Conservation (phyloP, 2,113 vertebrate genomes). For the Beaufortia kweichowensis region DNA sequence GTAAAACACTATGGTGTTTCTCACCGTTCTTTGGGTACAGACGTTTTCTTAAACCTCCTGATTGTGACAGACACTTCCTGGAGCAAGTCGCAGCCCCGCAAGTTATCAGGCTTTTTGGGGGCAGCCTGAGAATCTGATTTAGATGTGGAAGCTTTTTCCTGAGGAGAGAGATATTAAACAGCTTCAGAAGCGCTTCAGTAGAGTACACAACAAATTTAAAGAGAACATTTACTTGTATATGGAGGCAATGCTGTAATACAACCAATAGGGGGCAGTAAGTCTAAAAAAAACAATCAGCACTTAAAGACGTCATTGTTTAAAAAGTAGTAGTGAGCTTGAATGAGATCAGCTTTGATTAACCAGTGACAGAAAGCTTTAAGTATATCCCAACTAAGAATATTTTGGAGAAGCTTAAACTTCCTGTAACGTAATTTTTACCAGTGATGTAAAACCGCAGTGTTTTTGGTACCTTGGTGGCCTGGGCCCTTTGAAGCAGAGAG, state of each 20-base stretch:
- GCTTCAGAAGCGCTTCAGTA: background rate
- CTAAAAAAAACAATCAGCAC: background rate
- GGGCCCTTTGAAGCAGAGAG: constrained; percentile 90
- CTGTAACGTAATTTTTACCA: too few species aligned
- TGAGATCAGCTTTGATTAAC: too few species aligned
- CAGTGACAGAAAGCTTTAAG: too few species aligned
- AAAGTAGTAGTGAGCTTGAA: background rate
- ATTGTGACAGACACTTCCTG: constrained; percentile 98
- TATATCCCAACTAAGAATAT: background rate
- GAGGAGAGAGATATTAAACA: background rate
- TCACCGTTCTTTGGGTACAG: constrained; percentile 92
- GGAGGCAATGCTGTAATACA: background rate
- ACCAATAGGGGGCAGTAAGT: constrained; percentile 36
- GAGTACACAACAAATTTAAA: too few species aligned
- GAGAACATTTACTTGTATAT: background rate
- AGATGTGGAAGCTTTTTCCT: constrained; percentile 88
- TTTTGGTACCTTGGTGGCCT: constrained; percentile 89
- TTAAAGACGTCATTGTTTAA: background rate
- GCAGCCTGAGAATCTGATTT: constrained; percentile 82
- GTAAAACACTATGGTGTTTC: background rate
- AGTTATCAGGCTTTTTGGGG: constrained; percentile 90
- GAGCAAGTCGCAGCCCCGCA: constrained; percentile 92
- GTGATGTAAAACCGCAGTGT: background rate
- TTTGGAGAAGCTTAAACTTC: background rate
- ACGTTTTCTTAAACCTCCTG: constrained; percentile 97